These are phyloP conservation scores for Lutraria rhynchaena DNA, from an alignment of 1,140 invertebrate species.

Conservation along the genomic window DNA sequence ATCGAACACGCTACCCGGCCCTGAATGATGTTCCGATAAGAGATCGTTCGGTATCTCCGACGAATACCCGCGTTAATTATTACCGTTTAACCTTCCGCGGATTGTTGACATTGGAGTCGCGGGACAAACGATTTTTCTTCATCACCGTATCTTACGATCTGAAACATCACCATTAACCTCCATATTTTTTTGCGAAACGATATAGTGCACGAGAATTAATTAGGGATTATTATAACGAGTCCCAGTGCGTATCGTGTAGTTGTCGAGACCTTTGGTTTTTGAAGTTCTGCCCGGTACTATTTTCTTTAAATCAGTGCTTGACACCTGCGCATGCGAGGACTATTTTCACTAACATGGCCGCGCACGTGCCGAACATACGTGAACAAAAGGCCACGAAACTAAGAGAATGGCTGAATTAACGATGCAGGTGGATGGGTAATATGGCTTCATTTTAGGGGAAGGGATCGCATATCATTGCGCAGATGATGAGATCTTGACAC, in stretches of 20 bases:
- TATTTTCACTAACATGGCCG: constrained; percentile 16
- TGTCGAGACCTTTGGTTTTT: constrained; percentile 11
- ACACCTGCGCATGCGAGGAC: constrained; percentile 41
- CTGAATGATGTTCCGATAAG: too few relatives aligned
- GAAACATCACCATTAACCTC: constrained; percentile 6
- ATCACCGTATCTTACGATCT: too few relatives aligned
- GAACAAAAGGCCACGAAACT: constrained; percentile 29
- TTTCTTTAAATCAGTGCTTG: constrained; percentile 6
- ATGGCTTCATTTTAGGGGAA: constrained; percentile 4
- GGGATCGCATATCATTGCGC: constrained; percentile 17
- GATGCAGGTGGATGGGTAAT: constrained; percentile 29
- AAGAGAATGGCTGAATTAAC: neutral
- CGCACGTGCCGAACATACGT: constrained; percentile 42
- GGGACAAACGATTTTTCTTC: constrained; percentile 12
- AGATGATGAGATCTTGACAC: constrained; percentile 37
- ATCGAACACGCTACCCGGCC: too few relatives aligned
- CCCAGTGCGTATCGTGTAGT: neutral
- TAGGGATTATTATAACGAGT: constrained; percentile 37
- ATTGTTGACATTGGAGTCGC: constrained; percentile 27
- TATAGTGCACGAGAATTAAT: neutral
- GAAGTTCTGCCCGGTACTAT: constrained; percentile 14
- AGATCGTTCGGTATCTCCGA: too few relatives aligned
- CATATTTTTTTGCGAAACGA: neutral
- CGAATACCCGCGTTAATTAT: neutral
- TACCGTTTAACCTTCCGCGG: constrained; percentile 10